Evolutionary conservation across 2,797 vertebrate species (phyloP).

Genomic region (Anableps anableps): DNA sequence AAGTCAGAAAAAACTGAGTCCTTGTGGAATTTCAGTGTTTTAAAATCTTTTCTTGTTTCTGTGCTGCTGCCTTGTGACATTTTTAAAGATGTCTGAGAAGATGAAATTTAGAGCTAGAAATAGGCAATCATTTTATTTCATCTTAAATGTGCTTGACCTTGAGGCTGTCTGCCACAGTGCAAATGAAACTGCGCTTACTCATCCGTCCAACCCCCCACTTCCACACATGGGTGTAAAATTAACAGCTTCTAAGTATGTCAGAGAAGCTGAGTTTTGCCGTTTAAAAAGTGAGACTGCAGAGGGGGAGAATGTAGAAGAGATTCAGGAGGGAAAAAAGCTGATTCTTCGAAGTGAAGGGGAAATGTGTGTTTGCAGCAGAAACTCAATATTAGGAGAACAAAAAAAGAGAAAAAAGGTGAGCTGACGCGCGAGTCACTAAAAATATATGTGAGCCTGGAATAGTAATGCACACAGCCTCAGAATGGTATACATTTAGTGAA

Average conservation of each 20-base stretch:
- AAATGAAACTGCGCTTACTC: neutral
- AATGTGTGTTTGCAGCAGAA: conserved; percentile 34
- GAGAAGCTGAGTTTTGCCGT: neutral
- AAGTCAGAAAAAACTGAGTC: conserved; percentile 11
- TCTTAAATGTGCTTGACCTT: neutral
- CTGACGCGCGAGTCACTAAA: conserved; percentile 37
- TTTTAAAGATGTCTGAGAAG: neutral
- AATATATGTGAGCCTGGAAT: conserved; percentile 33
- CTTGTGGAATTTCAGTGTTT: conserved; percentile 25
- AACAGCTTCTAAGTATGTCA: neutral
- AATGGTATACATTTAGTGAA: neutral
- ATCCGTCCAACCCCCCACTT: fast-evolving
- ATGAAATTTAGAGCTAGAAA: conserved; percentile 5
- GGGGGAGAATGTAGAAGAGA: neutral
- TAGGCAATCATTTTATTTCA: neutral
- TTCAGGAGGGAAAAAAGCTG: conserved; percentile 18
- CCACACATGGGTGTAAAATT: neutral
- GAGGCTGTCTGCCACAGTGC: neutral
- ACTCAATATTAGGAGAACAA: conserved; percentile 40
- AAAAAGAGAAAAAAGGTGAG: conserved; percentile 45
- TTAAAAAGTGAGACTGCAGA: conserved; percentile 10
- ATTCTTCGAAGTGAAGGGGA: conserved; percentile 35
- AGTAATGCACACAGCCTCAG: neutral
- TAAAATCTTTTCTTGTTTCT: conserved; percentile 14
- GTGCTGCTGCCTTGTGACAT: no score